Evolutionary conservation across 2,113 vertebrate species (phyloP).

Genomic region (Platycercus adscitus): DNA sequence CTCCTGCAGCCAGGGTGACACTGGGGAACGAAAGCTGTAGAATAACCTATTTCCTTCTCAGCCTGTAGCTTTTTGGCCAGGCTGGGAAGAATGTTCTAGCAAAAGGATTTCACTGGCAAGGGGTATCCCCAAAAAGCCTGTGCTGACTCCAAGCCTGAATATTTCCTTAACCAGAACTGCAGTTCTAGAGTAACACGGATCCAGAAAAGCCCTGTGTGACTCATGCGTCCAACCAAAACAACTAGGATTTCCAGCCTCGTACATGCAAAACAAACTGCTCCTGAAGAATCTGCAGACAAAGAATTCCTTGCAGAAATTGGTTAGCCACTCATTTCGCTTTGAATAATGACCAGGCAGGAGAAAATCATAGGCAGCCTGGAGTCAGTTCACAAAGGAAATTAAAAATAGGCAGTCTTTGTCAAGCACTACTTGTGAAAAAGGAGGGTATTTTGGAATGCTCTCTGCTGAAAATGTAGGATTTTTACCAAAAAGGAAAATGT

Average conservation of each 20-base stretch:
- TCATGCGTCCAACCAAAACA: constrained; percentile 52
- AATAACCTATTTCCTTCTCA: constrained; percentile 14
- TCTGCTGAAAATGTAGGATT: constrained; percentile 30
- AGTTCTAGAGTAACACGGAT: constrained; percentile 37
- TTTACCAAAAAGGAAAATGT: constrained; percentile 57
- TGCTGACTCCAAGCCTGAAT: constrained; percentile 32
- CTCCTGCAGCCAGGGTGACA: not conserved
- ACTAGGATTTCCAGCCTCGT: constrained; percentile 31
- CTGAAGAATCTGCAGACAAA: constrained; percentile 68
- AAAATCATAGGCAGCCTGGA: constrained; percentile 58
- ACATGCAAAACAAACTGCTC: constrained; percentile 62
- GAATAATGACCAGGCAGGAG: constrained; percentile 61
- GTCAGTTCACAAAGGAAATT: constrained; percentile 57
- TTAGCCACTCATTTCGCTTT: constrained; percentile 56
- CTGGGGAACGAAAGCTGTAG: not conserved
- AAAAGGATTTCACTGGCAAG: constrained; percentile 64
- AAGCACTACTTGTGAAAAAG: constrained; percentile 18
- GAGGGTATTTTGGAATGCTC: constrained; percentile 36
- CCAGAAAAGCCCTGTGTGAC: constrained; percentile 56
- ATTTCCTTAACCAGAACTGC: constrained; percentile 53
- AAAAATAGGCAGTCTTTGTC: constrained; percentile 63
- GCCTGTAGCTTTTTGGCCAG: not conserved
- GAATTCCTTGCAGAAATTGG: constrained; percentile 61
- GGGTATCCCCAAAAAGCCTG: constrained; percentile 49
- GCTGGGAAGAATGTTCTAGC: constrained; percentile 24